Evolutionary conservation across 2,113 vertebrate species (phyloP).

Genomic region (Macquaria ambigua): DNA sequence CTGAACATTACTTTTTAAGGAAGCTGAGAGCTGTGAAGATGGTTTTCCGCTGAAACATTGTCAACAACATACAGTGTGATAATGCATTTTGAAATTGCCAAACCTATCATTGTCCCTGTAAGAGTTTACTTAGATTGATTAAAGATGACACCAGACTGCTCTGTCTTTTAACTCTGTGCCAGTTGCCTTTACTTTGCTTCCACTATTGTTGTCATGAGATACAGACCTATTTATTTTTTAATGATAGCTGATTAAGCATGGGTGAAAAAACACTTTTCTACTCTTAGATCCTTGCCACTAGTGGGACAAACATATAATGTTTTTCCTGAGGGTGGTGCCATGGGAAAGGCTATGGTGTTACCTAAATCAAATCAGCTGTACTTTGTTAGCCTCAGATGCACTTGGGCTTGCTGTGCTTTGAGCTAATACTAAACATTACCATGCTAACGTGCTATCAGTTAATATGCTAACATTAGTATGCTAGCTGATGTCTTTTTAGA

Average conservation of each 20-base stretch:
- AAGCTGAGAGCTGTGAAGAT: neutral
- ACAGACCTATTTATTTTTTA: slow-evolving; percentile 80
- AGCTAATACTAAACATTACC: neutral
- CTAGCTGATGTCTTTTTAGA: neutral
- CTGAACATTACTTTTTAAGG: slow-evolving; percentile 9
- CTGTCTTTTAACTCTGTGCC: slow-evolving; percentile 46
- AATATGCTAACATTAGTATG: neutral
- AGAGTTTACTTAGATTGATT: slow-evolving; percentile 1
- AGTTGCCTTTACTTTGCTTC: slow-evolving; percentile 66
- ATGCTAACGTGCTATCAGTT: neutral
- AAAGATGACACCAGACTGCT: slow-evolving; percentile 14
- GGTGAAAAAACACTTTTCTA: neutral
- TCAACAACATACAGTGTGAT: neutral
- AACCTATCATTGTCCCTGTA: slow-evolving; percentile 1
- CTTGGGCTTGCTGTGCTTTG: neutral
- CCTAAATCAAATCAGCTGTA: neutral
- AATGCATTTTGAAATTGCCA: slow-evolving; percentile 38
- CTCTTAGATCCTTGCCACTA: too few relatives aligned
- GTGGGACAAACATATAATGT: neutral
- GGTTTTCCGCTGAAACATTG: slow-evolving; percentile 1
- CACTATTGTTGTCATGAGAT: slow-evolving; percentile 72
- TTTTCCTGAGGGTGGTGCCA: neutral
- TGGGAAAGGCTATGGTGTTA: neutral
- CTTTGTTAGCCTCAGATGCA: neutral
- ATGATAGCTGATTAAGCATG: slow-evolving; percentile 83